Evolutionary conservation across 2,113 vertebrate genomes (phyloP).

Genomic region (Turnix velox): DNA sequence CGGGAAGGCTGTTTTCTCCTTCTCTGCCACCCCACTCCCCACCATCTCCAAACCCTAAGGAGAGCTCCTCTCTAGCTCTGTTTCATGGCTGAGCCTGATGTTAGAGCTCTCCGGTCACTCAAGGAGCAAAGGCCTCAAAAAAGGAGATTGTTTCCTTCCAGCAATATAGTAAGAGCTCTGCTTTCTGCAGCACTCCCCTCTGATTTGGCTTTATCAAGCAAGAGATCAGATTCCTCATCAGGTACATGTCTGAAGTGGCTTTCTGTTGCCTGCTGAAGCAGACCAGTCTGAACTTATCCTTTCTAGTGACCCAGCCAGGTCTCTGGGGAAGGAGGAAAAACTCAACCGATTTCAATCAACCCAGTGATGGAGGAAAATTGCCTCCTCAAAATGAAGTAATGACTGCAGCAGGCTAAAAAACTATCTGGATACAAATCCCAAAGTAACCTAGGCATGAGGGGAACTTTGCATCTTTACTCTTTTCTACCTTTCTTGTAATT

Average conservation of each 20-base stretch:
- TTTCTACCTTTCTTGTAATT: not conserved
- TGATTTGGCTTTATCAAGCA: not conserved
- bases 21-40: not conserved
- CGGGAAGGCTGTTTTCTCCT: not conserved
- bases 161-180: not conserved
- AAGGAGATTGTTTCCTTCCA: not conserved
- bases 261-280: not conserved
- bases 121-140: not conserved
- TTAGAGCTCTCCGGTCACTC: not conserved
- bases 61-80: not conserved
- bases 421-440: not conserved
- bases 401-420: not conserved
- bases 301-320: not conserved
- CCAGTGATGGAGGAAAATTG: not conserved
- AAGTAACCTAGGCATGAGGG: not conserved
- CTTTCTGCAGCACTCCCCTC: not conserved
- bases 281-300: not conserved
- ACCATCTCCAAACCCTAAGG: not conserved
- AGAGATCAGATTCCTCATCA: not conserved
- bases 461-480: rapidly evolving
- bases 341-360: not conserved
- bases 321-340: not conserved
- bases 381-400: not conserved
- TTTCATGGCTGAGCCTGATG: not conserved
- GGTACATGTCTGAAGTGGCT: not conserved